A percentile compares a stretch with the other conserved stretches of the same genome.
Evolutionary conservation across 1,140 invertebrate species (phyloP).

Genomic region (Mylabris phalerata): DNA sequence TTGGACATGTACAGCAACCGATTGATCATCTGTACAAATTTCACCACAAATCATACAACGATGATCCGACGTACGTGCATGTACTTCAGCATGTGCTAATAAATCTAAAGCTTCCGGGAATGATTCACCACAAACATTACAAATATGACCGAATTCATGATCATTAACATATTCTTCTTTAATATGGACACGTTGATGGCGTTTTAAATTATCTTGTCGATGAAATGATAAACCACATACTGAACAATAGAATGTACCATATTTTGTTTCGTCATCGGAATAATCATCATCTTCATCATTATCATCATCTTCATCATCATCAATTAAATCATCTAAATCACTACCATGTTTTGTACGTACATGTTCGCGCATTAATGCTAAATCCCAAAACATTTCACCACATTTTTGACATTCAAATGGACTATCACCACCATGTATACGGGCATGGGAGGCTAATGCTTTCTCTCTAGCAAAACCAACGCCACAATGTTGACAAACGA

Average conservation of each 20-base stretch:
- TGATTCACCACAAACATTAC: slow-evolving; percentile 68
- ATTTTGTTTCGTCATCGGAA: slow-evolving; percentile 57
- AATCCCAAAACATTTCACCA: slow-evolving; percentile 72
- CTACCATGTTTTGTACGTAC: slow-evolving; percentile 45
- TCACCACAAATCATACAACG: slow-evolving; percentile 62
- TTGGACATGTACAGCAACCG: slow-evolving; percentile 52
- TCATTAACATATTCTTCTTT: slow-evolving; percentile 38
- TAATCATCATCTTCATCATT: slow-evolving; percentile 48
- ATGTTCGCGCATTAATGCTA: slow-evolving; percentile 58
- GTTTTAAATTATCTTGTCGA: slow-evolving; percentile 61
- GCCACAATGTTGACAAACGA: slow-evolving; percentile 73
- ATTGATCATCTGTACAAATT: slow-evolving; percentile 49
- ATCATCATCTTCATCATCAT: slow-evolving; percentile 41
- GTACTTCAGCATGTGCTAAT: slow-evolving; percentile 67
- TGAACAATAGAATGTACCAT: slow-evolving; percentile 66
- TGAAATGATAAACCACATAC: slow-evolving; percentile 70
- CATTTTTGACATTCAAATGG: slow-evolving; percentile 69
- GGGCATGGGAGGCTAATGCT: slow-evolving; percentile 62
- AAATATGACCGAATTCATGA: slow-evolving; percentile 50
- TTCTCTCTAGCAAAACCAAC: slow-evolving; percentile 73
- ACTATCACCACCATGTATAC: slow-evolving; percentile 67
- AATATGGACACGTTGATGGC: slow-evolving; percentile 54
- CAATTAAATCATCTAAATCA: slow-evolving; percentile 39
- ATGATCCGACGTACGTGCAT: slow-evolving; percentile 52
- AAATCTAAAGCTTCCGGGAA: slow-evolving; percentile 66